A percentile compares a stretch with the other conserved stretches of the same genome.
Conservation (phyloP, 2,797 vertebrate genomes). For the Protonibea diacanthus region DNA sequence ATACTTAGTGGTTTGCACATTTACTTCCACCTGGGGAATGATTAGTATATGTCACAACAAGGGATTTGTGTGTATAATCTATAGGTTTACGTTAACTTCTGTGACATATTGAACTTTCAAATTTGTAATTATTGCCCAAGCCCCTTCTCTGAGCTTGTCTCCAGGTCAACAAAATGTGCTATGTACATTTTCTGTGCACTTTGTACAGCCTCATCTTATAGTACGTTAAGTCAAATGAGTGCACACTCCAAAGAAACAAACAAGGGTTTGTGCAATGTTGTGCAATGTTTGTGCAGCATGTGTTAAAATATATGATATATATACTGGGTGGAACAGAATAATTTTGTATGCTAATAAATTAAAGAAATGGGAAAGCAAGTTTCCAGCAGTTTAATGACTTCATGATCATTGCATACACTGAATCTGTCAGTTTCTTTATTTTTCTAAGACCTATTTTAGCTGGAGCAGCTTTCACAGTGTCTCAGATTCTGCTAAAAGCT, state of each 20-base stretch:
- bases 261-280: conserved; percentile 11
- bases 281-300: not conserved
- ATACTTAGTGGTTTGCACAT: conserved; percentile 16
- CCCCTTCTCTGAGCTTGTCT: conserved; percentile 18
- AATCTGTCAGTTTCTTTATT: no score
- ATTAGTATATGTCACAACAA: conserved; percentile 4
- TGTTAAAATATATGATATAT: not conserved
- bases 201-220: conserved; percentile 18
- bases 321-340: no score
- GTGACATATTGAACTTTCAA: conserved; percentile 17
- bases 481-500: no score
- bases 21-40: not conserved
- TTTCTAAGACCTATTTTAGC: no score
- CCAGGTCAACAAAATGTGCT: conserved; percentile 35
- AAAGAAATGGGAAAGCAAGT: no score
- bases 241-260: not conserved
- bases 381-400: no score
- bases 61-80: conserved; percentile 34
- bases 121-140: conserved; percentile 35
- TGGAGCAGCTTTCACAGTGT: no score
- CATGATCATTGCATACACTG: no score
- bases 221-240: conserved; percentile 17
- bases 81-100: conserved; percentile 10
- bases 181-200: conserved; percentile 48
- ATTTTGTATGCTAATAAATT: not conserved